Percentiles rank a stretch among this genome's conserved stretches.
These are phyloP conservation scores for Bombus soroeensis DNA, from an alignment of 1,140 invertebrate genomes.

Conservation along the genomic window DNA sequence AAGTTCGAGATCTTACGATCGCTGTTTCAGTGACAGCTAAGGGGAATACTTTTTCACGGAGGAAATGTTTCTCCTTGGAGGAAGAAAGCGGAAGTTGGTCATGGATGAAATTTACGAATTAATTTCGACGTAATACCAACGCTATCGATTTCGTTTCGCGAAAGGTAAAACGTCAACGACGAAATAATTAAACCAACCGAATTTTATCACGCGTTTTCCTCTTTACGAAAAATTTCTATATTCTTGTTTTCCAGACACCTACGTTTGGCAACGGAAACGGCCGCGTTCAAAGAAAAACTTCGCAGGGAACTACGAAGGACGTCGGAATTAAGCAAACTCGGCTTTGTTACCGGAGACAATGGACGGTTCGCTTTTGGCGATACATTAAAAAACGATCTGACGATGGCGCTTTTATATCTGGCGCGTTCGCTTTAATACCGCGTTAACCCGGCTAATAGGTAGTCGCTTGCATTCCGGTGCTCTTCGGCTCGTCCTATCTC, in stretches of 20 bases:
- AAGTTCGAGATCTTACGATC: neutral
- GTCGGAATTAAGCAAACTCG: neutral
- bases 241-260: too few species aligned
- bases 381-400: neutral
- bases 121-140: too few species aligned
- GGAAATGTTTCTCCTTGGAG: fast-evolving
- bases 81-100: neutral
- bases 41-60: neutral
- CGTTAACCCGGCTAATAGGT: neutral
- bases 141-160: too few species aligned
- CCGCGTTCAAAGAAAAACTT: neutral
- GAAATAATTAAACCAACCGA: fast-evolving
- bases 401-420: neutral
- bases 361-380: neutral
- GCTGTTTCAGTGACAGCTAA: neutral
- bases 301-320: neutral
- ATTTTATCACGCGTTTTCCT: too few species aligned
- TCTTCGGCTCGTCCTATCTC: neutral
- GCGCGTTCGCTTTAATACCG: neutral
- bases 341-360: neutral
- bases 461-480: neutral
- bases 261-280: neutral
- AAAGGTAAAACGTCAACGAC: too few species aligned
- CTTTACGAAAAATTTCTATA: too few species aligned
- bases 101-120: neutral